phyloP scores from a whole-genome alignment of 1,140 invertebrate genomes.

The Bombus cullumanus region DNA sequence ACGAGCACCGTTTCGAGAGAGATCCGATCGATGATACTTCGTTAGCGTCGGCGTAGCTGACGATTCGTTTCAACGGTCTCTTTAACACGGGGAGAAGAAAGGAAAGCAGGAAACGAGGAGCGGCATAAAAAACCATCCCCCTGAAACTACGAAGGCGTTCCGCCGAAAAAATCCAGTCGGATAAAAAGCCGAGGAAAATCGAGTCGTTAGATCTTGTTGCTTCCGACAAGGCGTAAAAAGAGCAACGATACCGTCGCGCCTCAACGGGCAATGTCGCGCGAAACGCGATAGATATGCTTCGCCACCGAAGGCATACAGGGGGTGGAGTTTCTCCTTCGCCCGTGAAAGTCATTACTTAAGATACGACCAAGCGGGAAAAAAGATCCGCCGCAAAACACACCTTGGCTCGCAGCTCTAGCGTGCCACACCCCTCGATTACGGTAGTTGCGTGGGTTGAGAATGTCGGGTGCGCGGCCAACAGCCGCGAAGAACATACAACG shows the following conservation, averaged over 20 bases:
- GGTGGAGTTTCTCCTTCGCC: neutral
- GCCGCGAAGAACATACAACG: conserved; percentile 10
- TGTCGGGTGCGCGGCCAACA: conserved; percentile 41
- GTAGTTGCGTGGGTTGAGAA: conserved; percentile 57
- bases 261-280: conserved; percentile 48
- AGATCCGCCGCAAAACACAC: conserved; percentile 59
- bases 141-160: neutral
- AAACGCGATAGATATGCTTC: conserved; percentile 55
- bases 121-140: neutral
- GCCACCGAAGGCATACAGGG: neutral
- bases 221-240: conserved; percentile 37
- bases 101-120: neutral
- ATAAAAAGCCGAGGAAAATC: conserved; percentile 37
- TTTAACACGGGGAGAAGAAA: neutral
- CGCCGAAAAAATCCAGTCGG: neutral
- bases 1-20: neutral
- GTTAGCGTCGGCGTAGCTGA: neutral
- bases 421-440: conserved; percentile 60
- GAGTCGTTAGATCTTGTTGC: conserved; percentile 48
- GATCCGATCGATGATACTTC: neutral
- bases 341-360: conserved; percentile 57
- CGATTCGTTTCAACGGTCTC: neutral
- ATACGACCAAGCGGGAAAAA: conserved; percentile 56
- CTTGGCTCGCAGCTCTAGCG: conserved; percentile 40
- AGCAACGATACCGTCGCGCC: neutral